Base-by-base conservation (phyloP, 1,140 invertebrate species). In the Globodera rostochiensis region DNA sequence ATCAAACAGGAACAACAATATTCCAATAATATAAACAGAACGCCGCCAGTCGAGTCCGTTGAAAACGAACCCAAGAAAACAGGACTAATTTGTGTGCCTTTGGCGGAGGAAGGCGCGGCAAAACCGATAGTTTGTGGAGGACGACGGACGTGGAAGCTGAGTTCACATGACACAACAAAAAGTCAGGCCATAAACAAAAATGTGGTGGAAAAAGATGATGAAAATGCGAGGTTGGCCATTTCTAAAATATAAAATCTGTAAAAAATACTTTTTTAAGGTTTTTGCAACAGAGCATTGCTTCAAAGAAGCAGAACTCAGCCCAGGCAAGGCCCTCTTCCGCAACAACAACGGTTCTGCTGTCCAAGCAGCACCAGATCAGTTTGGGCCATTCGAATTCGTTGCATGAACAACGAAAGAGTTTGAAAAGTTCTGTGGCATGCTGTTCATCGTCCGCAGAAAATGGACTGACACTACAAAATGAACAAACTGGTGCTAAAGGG, bases 281-380 rank as follows among this genome's bases (percentile, higher is more conserved):
- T 47, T 69, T 69, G 67, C 67, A 21, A 21, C 67, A 21, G 36
- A 70, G 19, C 19, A 36, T 36, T 36, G 36, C 36, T 36, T 36
- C 36, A 36, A 19, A n/a, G 67, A 36, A 21, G 46, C 25, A 71
- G 6, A 6, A 71, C 36, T 45, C 69, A 11, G 21, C 69, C 4
- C 36, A 71, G 15, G 1, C 36, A 11, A 47, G 36, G 69, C 69
- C 69, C 0, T 21, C 49, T n/a, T 66, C 70, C n/a, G 49, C 76
- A 9, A 78, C 77, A 70, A 77, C 76, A 50, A 78, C 77, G 13
- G 77, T 78, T 21, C 57, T 82, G 79, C 77, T 82, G 45, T 47
- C 80, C 70, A 70, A 79, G 70, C 80, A 77, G 47, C 49, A 64
- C 46, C 64, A 81, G 76, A 80, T 78, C 71, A 67, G 80, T 80